Base-by-base conservation (phyloP, 2,888 invertebrate genomes). In the Diaperis boleti region DNA sequence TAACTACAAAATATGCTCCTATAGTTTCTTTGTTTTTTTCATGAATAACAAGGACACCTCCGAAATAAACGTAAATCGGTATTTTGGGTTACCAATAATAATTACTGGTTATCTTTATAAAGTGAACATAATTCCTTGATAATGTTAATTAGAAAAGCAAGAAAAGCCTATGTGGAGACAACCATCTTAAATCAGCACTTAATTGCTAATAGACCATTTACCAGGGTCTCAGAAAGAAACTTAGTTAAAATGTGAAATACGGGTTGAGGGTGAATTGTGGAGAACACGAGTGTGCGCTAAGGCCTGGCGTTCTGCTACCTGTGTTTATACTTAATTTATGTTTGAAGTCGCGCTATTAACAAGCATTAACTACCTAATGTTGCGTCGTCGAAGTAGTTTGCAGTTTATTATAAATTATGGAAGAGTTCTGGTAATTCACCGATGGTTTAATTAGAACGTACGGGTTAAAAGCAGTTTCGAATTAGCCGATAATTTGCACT, bases 311-410 rank as follows among this genome's bases (percentile, higher is more conserved):
- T 59, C 47, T 50, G 59, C 60, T 72, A 73, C 73, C 74, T 74
- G 72, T 69, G 71, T 75, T 76, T 73, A 75, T 71, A 61, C 64
- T 69, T 69, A 76, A 77, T 76, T 78, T 74, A 75, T 73, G 75
- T 72, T 69, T 71, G 67, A 76, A 76, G 74, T 77, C 74, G 66
- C 68, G 76, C 76, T 74, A 75, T 77, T 77, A 77, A 75, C 77
- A 74, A 73, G 76, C 77, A 76, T 77, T 78, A 77, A 76, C 72
- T 70, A 70, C 74, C 75, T 74, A 76, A 76, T 76, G 73, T 74
- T 77, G 70, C 74, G 76, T 75, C 76, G 71, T 67, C 67, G 60
- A 56, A 62, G 61, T 69, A 71, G 71, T 73, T 52, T 72, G 70
- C 74, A 73, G 72, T 72, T 68, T 69, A 71, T 72, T 42, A 54